Conservation (phyloP, 2,797 vertebrate species). For the Morus bassanus region DNA sequence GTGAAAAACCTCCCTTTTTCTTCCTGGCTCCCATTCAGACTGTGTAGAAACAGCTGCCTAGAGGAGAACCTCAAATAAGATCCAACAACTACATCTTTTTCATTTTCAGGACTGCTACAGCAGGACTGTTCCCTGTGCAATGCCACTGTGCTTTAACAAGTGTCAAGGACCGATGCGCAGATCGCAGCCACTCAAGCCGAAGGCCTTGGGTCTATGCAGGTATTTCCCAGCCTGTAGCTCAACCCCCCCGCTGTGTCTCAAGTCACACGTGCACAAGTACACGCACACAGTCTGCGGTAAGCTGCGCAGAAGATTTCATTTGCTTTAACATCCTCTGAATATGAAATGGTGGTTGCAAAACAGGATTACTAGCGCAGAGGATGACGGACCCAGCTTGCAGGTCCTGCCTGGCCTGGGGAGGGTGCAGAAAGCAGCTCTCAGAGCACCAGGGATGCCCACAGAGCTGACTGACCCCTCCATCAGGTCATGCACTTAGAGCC, state of each 20-base stretch:
- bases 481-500: neutral
- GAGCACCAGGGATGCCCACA: neutral
- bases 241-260: accelerated
- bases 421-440: neutral
- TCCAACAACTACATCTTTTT: neutral
- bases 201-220: neutral
- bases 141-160: accelerated
- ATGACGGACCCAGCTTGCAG: neutral
- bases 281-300: neutral
- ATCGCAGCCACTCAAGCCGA: accelerated
- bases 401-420: accelerated
- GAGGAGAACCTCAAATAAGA: neutral
- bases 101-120: neutral
- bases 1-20: neutral
- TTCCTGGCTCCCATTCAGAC: conserved; percentile 21
- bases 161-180: accelerated
- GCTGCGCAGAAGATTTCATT: neutral
- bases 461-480: neutral
- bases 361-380: neutral
- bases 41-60: neutral
- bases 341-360: neutral
- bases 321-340: neutral
- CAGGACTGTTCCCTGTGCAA: neutral
- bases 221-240: neutral
- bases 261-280: neutral